These are phyloP conservation scores for Triplophysa siluroides DNA, from an alignment of 2,113 vertebrate genomes.

Conservation along the genomic window DNA sequence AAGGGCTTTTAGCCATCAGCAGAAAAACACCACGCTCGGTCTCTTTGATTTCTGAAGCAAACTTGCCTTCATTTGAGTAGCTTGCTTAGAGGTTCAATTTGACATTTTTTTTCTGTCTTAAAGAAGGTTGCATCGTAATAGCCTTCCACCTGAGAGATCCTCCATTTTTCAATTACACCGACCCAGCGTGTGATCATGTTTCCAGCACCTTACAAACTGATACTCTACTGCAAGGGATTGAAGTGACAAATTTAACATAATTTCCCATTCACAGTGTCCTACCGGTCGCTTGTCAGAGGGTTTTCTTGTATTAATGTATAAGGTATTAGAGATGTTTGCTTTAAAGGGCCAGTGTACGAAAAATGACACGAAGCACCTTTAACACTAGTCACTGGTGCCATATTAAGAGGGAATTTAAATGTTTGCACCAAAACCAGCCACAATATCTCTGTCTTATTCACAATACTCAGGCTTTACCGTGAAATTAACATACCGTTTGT, in stretches of 20 bases:
- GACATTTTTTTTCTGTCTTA: slow-evolving; percentile 33
- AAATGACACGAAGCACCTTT: too few species aligned
- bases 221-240: slow-evolving; percentile 22
- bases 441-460: too few species aligned
- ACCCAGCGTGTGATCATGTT: slow-evolving; percentile 42
- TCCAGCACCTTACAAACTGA: slow-evolving; percentile 31
- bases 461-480: too few species aligned
- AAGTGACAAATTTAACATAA: slow-evolving; percentile 30
- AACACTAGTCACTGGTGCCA: neutral
- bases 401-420: neutral
- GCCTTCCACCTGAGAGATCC: slow-evolving; percentile 17
- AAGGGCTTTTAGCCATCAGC: slow-evolving; percentile 14
- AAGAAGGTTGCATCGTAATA: slow-evolving; percentile 35
- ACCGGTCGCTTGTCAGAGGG: neutral
- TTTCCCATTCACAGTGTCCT: slow-evolving; percentile 13
- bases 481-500: too few species aligned
- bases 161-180: slow-evolving; percentile 41
- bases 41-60: slow-evolving; percentile 34
- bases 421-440: too few species aligned
- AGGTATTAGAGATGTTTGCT: neutral
- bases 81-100: slow-evolving; percentile 39
- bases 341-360: neutral
- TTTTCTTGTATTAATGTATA: neutral
- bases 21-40: slow-evolving; percentile 23
- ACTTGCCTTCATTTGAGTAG: slow-evolving; percentile 37